These are phyloP conservation scores for Cliona cf. orientalis DNA, from an alignment of 37 sponge, comb jelly and placozoan genomes.

Conservation along the genomic window DNA sequence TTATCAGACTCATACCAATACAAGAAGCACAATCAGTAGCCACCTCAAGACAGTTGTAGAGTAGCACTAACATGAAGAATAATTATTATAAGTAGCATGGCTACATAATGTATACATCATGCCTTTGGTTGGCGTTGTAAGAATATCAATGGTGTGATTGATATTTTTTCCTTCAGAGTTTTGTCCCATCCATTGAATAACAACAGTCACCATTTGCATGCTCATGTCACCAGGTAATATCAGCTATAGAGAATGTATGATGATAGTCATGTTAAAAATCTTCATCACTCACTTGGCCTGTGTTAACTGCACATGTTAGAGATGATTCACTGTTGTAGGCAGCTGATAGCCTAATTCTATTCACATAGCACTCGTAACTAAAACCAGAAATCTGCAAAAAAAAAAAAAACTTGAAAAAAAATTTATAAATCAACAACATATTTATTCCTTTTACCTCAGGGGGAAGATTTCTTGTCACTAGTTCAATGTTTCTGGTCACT, in stretches of 20 bases:
- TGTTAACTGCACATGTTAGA: constrained; percentile 10
- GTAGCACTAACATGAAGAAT: no score
- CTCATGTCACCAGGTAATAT: background rate
- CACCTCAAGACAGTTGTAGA: constrained; percentile 44
- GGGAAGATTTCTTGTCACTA: constrained; percentile 46
- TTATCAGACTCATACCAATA: constrained; percentile 5
- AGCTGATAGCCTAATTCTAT: background rate
- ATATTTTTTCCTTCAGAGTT: no score
- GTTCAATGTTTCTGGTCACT: constrained; percentile 2
- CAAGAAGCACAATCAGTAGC: constrained; percentile 47
- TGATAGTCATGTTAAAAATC: background rate
- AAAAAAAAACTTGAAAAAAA: background rate
- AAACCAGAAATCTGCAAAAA: constrained; percentile 5
- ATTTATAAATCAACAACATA: no score
- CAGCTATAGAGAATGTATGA: background rate
- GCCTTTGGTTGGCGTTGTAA: background rate
- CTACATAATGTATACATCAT: background rate
- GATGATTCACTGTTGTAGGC: constrained; percentile 13
- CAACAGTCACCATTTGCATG: background rate
- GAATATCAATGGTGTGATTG: background rate
- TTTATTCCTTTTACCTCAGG: no score
- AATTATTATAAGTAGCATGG: no score
- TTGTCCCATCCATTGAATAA: background rate
- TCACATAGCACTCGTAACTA: constrained; percentile 2
- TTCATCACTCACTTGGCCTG: constrained; percentile 7